phyloP scores from a whole-genome alignment of 1,140 invertebrate genomes.

The Zophobas atratus region DNA sequence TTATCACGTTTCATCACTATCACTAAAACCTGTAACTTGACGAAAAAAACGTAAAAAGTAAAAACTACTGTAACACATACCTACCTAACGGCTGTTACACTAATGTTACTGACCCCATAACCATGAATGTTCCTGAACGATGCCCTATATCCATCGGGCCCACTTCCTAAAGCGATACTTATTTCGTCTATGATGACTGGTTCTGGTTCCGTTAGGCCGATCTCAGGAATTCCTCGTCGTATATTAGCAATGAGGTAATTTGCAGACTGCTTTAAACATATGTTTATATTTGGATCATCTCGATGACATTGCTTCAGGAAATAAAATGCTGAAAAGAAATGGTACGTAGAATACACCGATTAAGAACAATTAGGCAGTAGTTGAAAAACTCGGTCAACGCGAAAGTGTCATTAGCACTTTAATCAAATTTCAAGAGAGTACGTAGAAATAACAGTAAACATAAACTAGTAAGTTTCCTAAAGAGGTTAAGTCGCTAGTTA shows the following conservation, averaged over 20 bases:
- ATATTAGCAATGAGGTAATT: constrained; percentile 80
- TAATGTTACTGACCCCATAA: constrained; percentile 83
- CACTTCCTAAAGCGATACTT: constrained; percentile 82
- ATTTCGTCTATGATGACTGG: constrained; percentile 85
- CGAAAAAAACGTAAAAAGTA: constrained; percentile 1
- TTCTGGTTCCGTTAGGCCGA: constrained; percentile 78
- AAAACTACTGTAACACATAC: constrained; percentile 28
- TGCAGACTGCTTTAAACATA: constrained; percentile 79
- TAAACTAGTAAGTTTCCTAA: not conserved
- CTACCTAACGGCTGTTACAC: constrained; percentile 82
- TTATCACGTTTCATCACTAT: too few species aligned
- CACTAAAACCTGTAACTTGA: too few species aligned
- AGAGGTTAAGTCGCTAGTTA: too few species aligned
- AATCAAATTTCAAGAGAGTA: constrained; percentile 11
- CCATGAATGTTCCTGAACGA: constrained; percentile 85
- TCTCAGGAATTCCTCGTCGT: constrained; percentile 76
- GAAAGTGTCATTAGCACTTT: constrained; percentile 38
- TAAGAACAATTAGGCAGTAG: not conserved
- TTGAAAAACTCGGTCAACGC: constrained; percentile 32
- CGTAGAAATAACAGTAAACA: constrained; percentile 31
- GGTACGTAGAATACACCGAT: not conserved
- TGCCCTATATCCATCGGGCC: constrained; percentile 84
- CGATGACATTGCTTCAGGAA: constrained; percentile 80
- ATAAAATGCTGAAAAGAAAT: constrained; percentile 68
- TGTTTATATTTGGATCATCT: constrained; percentile 79